Conservation (phyloP, 2,888 invertebrate species). For the Heliconius sara region DNA sequence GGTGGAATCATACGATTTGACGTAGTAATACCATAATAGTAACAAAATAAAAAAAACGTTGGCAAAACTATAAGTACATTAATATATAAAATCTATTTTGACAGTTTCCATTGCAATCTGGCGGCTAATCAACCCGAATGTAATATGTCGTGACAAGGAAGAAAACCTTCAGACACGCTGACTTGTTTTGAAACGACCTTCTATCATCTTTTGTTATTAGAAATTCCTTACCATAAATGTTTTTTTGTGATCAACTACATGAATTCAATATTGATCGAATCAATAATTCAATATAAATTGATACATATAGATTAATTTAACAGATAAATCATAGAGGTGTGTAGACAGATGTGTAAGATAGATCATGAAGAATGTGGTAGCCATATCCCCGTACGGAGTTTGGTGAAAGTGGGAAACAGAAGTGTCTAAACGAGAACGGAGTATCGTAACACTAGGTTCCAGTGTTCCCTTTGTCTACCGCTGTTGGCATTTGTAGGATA, state of each 20-base stretch:
- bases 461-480: background rate
- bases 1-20: too few species aligned
- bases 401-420: too few species aligned
- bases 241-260: background rate
- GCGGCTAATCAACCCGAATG: constrained; percentile 12
- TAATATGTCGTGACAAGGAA: background rate
- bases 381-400: too few species aligned
- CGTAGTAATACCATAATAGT: too few species aligned
- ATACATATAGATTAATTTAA: background rate
- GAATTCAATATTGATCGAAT: background rate
- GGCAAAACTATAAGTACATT: background rate
- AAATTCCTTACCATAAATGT: background rate
- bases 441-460: too few species aligned
- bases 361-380: too few species aligned
- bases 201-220: background rate
- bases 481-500: too few species aligned
- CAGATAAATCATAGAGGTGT: too few species aligned
- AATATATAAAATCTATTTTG: background rate
- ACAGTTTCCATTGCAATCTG: constrained; percentile 2
- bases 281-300: background rate
- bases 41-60: too few species aligned
- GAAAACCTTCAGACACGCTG: constrained; percentile 12
- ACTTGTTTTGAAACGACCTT: background rate
- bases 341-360: too few species aligned
- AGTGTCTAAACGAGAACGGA: too few species aligned